Evolutionary conservation across 1,140 invertebrate genomes (phyloP), one percentile per base, ranked within the genome.

Genomic region (Megathymus violae): DNA sequence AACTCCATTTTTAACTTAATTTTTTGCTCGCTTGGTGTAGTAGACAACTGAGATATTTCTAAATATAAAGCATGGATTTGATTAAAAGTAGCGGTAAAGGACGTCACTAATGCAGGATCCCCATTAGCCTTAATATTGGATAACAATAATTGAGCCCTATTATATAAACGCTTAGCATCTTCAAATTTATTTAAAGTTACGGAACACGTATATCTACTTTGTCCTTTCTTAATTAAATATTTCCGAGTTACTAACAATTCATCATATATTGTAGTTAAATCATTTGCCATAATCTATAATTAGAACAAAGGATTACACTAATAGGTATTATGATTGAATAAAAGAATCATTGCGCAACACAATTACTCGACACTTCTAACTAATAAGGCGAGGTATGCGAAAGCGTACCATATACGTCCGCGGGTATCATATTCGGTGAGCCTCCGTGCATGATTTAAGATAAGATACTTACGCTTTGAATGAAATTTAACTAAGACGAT

Each of bases 221-320:
- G 52, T 25, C 63, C 63, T 22, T 64, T 58, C 31, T 59, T 64
- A 36, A 59, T 59, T 44, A 64, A 51, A 44, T 64, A 64, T 25
- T 58, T 64, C 5, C 52, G 43, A 9, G 41, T 64, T 15, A 41
- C 14, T 14, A 58, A 19, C 19, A 64, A 64, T 19, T 59, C 38
- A 31, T 51, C 44, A 51, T 51, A 64, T 47, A 56, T 56, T 41
- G 14, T 38, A 19, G 9, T 19, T n/a, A n/a, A n/a, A n/a, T n/a
- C n/a, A n/a, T n/a, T n/a, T n/a, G n/a, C n/a, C n/a, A n/a, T n/a
- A n/a, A 51, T 51, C 48, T 19, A 51, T 36, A 16, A 46, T 25
- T 36, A 51, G 11, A 46, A 46, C 3, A 17, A 11, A 46, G 1
- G 17, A 25, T 22, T 19, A 22, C 27, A 31, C 9, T 22, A 22